A percentile compares a stretch with the other conserved stretches of the same genome.
These are phyloP conservation scores for Sinocyclocheilus maitianheensis DNA, from an alignment of 2,113 vertebrate genomes.

Conservation along the genomic window DNA sequence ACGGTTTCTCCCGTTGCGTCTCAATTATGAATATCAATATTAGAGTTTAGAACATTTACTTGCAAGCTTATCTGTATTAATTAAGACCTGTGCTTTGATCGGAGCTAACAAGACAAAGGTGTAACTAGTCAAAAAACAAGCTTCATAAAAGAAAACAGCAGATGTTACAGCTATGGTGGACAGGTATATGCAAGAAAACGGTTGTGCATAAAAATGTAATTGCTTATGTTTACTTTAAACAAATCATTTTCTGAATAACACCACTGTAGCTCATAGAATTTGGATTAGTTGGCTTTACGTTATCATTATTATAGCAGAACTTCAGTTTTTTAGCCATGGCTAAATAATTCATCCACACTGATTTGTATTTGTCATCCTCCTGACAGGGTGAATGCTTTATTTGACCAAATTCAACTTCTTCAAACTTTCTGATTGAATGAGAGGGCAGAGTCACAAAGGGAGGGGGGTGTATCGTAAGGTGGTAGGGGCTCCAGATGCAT, in stretches of 20 bases:
- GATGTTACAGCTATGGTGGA: not conserved
- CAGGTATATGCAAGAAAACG: not conserved
- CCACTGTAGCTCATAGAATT: not conserved
- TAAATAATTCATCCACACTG: not conserved
- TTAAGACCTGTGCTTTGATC: slow-evolving; percentile 1
- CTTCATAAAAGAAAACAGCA: not conserved
- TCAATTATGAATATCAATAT: not conserved
- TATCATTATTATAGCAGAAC: not conserved
- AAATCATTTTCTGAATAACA: not conserved
- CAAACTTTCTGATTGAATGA: not conserved
- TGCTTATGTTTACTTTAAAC: slow-evolving; percentile 8
- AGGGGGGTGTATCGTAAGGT: slow-evolving; percentile 35
- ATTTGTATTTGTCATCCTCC: not conserved
- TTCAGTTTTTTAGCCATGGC: not conserved
- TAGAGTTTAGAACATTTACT: not conserved
- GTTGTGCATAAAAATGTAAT: not conserved
- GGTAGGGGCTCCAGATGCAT: slow-evolving; percentile 57
- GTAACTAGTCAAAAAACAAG: not conserved
- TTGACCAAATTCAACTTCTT: slow-evolving; percentile 11
- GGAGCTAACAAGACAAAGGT: too few species aligned
- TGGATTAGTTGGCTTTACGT: not conserved
- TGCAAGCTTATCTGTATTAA: not conserved
- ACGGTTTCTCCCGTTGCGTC: too few species aligned
- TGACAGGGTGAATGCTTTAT: not conserved
- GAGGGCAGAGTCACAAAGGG: not conserved